phyloP scores from a whole-genome alignment of 2,888 invertebrate genomes.

The Panopea generosa region DNA sequence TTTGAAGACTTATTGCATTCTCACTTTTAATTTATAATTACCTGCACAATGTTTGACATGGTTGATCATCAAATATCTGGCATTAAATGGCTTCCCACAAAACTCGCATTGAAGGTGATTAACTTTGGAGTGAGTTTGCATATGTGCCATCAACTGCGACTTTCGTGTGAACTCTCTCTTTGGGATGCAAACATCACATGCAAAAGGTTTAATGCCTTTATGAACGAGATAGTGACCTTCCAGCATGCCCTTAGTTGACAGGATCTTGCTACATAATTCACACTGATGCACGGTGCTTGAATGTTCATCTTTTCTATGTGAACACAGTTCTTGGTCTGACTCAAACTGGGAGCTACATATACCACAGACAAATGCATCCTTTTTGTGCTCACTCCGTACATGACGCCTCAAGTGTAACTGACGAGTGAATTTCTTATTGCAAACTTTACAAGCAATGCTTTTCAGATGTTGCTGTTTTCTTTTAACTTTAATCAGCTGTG shows the following conservation, averaged over 20 bases:
- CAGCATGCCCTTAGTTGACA: constrained; percentile 36
- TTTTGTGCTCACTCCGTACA: constrained; percentile 20
- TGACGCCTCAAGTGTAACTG: constrained; percentile 17
- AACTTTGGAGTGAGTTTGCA: constrained; percentile 40
- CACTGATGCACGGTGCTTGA: constrained; percentile 20
- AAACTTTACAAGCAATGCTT: constrained; percentile 26
- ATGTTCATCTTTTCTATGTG: constrained; percentile 24
- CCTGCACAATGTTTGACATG: constrained; percentile 48
- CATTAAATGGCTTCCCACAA: constrained; percentile 48
- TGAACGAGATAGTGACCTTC: constrained; percentile 44
- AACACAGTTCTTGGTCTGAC: constrained; percentile 8
- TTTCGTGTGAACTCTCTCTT: constrained; percentile 39
- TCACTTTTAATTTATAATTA: too few species aligned
- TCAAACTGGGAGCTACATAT: constrained; percentile 24
- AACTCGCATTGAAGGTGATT: constrained; percentile 41
- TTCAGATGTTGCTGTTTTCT: too few species aligned
- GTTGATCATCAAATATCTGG: constrained; percentile 43
- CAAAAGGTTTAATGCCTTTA: constrained; percentile 43
- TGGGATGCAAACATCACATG: constrained; percentile 38
- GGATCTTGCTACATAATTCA: constrained; percentile 39
- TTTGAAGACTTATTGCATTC: too few species aligned
- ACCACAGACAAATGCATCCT: constrained; percentile 14
- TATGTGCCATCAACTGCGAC: constrained; percentile 39
- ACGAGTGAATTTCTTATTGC: constrained; percentile 10
- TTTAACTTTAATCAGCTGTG: not conserved